Percentiles rank a stretch among this genome's conserved stretches.
phyloP scores from a whole-genome alignment of 2,888 invertebrate species.

The Sialis fuliginosa region DNA sequence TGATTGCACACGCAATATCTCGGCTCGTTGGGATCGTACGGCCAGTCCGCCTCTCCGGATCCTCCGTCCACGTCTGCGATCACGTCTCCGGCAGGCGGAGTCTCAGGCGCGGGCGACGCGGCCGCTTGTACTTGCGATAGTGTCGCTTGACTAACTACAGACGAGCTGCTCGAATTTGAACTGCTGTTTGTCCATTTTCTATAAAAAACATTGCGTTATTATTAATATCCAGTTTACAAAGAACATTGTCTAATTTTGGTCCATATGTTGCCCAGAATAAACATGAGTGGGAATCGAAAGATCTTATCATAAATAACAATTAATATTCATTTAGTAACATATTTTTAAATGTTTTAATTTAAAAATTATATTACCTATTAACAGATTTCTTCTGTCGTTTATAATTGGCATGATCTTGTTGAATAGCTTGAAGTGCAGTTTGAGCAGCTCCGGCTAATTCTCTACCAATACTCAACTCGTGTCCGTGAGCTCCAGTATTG shows the following conservation, averaged over 20 bases:
- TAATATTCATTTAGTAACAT: no score
- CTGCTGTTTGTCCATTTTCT: constrained; percentile 21
- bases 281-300: no score
- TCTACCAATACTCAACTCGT: constrained; percentile 49
- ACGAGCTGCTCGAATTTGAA: constrained; percentile 15
- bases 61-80: constrained; percentile 30
- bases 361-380: not conserved
- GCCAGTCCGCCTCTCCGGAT: constrained; percentile 66
- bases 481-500: constrained; percentile 39
- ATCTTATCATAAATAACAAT: no score
- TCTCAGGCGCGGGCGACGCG: constrained; percentile 19
- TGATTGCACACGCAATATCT: constrained; percentile 93
- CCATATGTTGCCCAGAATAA: no score
- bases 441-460: constrained; percentile 57
- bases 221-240: no score
- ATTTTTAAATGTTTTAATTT: no score
- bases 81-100: constrained; percentile 21
- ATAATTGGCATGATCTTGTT: constrained; percentile 34
- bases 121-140: constrained; percentile 17
- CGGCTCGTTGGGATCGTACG: constrained; percentile 91
- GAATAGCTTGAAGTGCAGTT: constrained; percentile 51
- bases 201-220: constrained; percentile 4
- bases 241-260: no score
- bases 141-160: constrained; percentile 26
- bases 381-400: constrained; percentile 44